Evolutionary conservation across 2,797 vertebrate species (phyloP).

Genomic region (Hemitrygon akajei): DNA sequence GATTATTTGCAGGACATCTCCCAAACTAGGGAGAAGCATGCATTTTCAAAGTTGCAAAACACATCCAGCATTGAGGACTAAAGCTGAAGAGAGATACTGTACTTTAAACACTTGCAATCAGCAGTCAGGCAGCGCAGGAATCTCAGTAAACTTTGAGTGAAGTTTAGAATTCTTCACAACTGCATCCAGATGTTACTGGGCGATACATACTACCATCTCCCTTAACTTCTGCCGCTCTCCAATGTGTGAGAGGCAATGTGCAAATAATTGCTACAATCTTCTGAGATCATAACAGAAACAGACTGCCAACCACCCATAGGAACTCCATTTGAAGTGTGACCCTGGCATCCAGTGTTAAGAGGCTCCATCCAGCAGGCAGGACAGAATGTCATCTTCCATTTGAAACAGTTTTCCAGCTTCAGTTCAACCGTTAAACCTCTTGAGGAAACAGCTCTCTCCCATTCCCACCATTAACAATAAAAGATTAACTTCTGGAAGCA

Average conservation of each 20-base stretch:
- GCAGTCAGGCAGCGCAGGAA: background rate
- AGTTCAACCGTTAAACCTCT: background rate
- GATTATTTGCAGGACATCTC: background rate
- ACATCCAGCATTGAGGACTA: background rate
- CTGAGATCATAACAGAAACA: background rate
- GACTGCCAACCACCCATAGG: background rate
- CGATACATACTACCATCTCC: background rate
- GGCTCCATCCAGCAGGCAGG: background rate
- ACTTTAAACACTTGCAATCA: background rate
- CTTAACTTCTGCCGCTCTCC: background rate
- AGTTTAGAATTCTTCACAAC: background rate
- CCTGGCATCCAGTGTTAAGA: background rate
- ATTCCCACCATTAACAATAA: background rate
- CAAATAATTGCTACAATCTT: background rate
- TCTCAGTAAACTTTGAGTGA: background rate
- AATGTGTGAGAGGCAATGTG: no score
- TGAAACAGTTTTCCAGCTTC: background rate
- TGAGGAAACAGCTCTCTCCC: background rate
- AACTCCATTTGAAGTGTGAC: background rate
- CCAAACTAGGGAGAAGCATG: background rate
- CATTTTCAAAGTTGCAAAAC: conserved; percentile 27
- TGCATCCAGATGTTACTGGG: background rate
- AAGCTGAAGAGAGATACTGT: background rate
- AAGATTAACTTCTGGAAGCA: background rate
- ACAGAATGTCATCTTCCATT: background rate